Evolutionary conservation across 2,888 invertebrate genomes (phyloP), one percentile per base, ranked within the genome.

Genomic region (Athripsodes cinereus): DNA sequence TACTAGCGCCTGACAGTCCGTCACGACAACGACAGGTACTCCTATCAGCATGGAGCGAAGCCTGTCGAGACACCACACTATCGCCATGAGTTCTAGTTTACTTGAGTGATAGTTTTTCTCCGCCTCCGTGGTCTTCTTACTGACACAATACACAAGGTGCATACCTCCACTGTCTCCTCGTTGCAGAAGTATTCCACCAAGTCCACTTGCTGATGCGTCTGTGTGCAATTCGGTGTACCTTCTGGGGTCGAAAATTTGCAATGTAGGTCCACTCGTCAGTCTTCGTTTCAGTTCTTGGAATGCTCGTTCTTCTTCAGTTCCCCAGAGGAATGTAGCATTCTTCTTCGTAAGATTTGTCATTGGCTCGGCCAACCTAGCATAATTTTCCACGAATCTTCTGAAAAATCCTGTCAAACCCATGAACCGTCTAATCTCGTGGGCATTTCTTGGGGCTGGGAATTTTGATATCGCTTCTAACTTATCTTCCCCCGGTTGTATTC

Each of bases 241-340:
- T 20, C 21, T 48, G 48, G 48, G 48, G 21, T 48, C 48, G 18
- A 48, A 48, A 20, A 48, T 48, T 6, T 48, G 19, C 48, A 48
- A 48, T 20, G 20, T 21, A 20, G 48, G 19, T 20, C 21, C 6
- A 3, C 10, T 20, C 6, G 21, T 48, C 8, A 48, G 21, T 16
- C 20, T 16, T 18, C 10, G 16, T 20, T 48, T 48, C 6, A 48
- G n/a, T 6, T 18, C 18, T 20, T 20, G 8, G 21, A 48, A 48
- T 6, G 48, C 48, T 10, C 20, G 19, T 8, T 48, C 20, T 20
- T 48, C 20, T 21, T 48, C n/a, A 20, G 16, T 6, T 20, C 20
- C 20, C 48, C 48, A 48, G 3, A 18, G 6, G 21, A 48, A 48
- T 3, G 21, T 3, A 6, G 8, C 21, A 20, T 18, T 20, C 19